These are phyloP conservation scores for Thinocorus orbignyianus DNA, from an alignment of 2,113 vertebrate genomes.

Conservation along the genomic window DNA sequence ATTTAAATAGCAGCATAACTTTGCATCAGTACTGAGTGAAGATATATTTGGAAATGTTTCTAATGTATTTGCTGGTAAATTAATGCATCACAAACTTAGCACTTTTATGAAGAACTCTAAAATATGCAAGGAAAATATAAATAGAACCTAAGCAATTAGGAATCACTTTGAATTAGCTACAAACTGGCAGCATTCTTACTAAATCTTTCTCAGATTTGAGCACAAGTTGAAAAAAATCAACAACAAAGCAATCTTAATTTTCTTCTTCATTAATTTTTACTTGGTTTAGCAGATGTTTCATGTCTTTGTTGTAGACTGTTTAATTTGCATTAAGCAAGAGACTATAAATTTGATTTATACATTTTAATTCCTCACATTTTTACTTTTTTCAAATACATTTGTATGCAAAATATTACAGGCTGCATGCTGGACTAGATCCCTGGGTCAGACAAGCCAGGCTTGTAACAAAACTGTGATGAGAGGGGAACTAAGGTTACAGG, in stretches of 20 bases:
- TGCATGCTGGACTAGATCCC: neutral
- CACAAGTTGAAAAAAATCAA: neutral
- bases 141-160: neutral
- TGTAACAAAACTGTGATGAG: neutral
- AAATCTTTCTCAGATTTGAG: neutral
- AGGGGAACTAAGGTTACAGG: neutral
- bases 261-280: conserved; percentile 44
- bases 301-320: neutral
- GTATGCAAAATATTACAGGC: neutral
- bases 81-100: neutral
- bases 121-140: neutral
- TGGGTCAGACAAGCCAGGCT: neutral
- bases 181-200: neutral
- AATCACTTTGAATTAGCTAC: neutral
- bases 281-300: neutral
- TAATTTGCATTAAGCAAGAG: neutral
- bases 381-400: neutral
- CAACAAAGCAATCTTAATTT: conserved; percentile 22
- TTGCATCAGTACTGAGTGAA: neutral
- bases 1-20: neutral
- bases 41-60: neutral
- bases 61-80: neutral
- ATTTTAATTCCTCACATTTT: neutral
- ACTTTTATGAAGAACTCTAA: neutral
- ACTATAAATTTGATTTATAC: conserved; percentile 1